Evolutionary conservation across 2,113 vertebrate species (phyloP), one percentile per base, ranked within the genome.

Genomic region (Piaya cayana): DNA sequence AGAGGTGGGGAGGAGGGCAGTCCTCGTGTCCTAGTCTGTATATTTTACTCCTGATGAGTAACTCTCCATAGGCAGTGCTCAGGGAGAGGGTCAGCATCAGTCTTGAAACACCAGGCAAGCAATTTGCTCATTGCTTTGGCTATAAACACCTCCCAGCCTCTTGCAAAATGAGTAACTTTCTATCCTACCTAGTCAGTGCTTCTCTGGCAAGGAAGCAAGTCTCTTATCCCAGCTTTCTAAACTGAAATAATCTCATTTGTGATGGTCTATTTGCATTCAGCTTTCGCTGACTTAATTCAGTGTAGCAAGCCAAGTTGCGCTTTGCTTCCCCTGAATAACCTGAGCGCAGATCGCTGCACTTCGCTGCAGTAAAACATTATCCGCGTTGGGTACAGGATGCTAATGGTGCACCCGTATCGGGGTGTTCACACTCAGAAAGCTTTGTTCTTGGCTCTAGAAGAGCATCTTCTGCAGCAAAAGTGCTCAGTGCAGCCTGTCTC

Each of bases 341-440:
- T 27, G 27, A 75, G 58, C 0, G 0, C 36, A 52, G 77, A 20
- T 55, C 6, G 1, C 42, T 36, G 63, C 63, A 15, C 7, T 12
- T 47, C 63, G 9, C 25, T 0, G 0, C 0, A 0, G 55, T 47
- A 13, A 69, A 53, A 77, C 63, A 19, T 6, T 18, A 26, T n/a
- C 47, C 1, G 0, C 20, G 45, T 25, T 1, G 0, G 50, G 37
- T 25, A 10, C 6, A 15, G 29, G 32, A 50, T 39, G 62, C 32
- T 56, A 20, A 37, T 42, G 0, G 0, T 0, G 0, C 0, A 1
- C 42, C 14, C 1, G 0, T 29, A 3, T 43, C 7, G 1, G 11
- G 15, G 25, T 17, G 5, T 56, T 69, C 29, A 26, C 1, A 2
- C 37, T 55, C 47, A 27, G 27, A 78, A 65, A 91, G 19, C 23